Evolutionary conservation across 2,113 vertebrate species (phyloP).

Genomic region (Channa maculata): DNA sequence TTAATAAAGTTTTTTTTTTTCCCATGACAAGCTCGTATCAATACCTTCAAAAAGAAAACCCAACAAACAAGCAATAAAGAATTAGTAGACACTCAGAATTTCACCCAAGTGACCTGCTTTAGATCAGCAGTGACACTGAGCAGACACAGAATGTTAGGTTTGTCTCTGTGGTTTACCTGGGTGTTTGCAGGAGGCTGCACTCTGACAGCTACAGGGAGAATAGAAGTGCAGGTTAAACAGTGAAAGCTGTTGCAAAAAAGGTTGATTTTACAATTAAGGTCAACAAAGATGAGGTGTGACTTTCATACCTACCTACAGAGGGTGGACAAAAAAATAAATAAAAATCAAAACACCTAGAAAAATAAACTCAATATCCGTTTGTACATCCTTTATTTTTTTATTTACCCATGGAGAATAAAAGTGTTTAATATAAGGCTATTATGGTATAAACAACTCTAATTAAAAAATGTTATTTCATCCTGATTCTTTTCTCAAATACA

Average conservation of each 20-base stretch:
- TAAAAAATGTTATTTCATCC: not conserved
- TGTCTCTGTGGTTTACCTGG: constrained; percentile 77
- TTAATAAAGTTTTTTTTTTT: not conserved
- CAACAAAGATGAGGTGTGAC: constrained; percentile 20
- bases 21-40: not conserved
- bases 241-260: constrained; percentile 11
- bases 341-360: not conserved
- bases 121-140: constrained; percentile 23
- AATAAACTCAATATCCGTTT: not conserved
- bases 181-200: constrained; percentile 57
- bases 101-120: constrained; percentile 43
- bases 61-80: constrained; percentile 4
- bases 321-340: constrained; percentile 28
- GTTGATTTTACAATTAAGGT: not conserved
- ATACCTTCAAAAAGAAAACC: constrained; percentile 8
- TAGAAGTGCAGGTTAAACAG: constrained; percentile 77
- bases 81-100: constrained; percentile 35
- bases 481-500: not conserved
- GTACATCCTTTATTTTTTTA: too few species aligned
- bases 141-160: constrained; percentile 16
- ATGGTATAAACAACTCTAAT: not conserved
- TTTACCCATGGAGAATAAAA: too few species aligned
- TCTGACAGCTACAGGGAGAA: constrained; percentile 79
- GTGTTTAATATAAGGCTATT: too few species aligned
- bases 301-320: constrained; percentile 31